Percentiles rank a stretch among this genome's conserved stretches.
These are phyloP conservation scores for Gyrodactylus bullatarudis DNA, from an alignment of 1,140 invertebrate species.

Conservation along the genomic window DNA sequence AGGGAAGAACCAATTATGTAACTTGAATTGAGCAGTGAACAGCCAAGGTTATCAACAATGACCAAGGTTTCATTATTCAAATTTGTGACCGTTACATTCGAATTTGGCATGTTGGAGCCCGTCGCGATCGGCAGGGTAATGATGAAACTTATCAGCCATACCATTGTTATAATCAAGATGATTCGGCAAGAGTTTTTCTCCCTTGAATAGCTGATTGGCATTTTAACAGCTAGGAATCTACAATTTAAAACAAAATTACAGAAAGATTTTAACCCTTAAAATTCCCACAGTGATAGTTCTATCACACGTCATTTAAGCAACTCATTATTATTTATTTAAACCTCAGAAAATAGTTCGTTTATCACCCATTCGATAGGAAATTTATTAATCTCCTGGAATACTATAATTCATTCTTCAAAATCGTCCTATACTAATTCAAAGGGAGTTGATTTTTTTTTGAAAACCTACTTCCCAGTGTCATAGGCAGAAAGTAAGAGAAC, in stretches of 20 bases:
- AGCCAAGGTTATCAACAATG: no score
- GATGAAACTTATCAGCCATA: conserved; percentile 59
- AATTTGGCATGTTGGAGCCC: conserved; percentile 34
- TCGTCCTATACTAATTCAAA: no score
- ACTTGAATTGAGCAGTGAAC: conserved; percentile 67
- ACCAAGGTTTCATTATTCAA: conserved; percentile 1
- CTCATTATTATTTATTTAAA: no score
- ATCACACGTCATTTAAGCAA: no score
- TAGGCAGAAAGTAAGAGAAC: no score
- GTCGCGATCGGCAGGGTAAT: conserved; percentile 74
- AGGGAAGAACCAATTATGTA: conserved; percentile 77
- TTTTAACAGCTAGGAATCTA: conserved; percentile 77
- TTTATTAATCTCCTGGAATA: no score
- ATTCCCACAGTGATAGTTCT: no score
- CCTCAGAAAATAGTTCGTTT: no score
- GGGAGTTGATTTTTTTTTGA: no score
- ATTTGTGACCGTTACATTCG: not conserved
- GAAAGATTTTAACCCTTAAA: not conserved
- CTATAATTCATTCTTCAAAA: no score
- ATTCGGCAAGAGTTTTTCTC: conserved; percentile 66
- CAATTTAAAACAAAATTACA: conserved; percentile 10
- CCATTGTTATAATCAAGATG: conserved; percentile 53
- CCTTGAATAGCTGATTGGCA: conserved; percentile 77
- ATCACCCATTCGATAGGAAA: no score
- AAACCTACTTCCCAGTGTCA: no score